Evolutionary conservation across 2,888 invertebrate species (phyloP).

Genomic region (Lithodes maja): DNA sequence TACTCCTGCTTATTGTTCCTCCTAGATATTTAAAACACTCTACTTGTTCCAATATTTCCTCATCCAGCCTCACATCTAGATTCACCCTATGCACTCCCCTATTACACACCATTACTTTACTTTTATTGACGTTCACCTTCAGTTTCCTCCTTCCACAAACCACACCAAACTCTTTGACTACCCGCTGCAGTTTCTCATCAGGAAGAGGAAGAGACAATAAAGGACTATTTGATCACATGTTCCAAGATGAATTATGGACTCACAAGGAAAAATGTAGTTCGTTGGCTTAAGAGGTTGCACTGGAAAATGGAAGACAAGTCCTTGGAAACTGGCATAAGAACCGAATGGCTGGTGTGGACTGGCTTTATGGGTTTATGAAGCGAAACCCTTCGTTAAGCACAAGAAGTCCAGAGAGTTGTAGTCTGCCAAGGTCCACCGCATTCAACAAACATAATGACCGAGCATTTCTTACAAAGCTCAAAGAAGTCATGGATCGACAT

Average conservation of each 20-base stretch:
- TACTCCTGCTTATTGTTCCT: too few relatives aligned
- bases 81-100: too few relatives aligned
- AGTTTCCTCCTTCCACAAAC: too few relatives aligned
- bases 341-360: conserved; percentile 36
- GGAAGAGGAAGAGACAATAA: conserved; percentile 25
- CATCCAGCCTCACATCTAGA: too few relatives aligned
- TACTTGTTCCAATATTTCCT: too few relatives aligned
- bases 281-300: conserved; percentile 36
- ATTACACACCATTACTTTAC: too few relatives aligned
- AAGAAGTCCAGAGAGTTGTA: conserved; percentile 42
- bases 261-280: conserved; percentile 10
- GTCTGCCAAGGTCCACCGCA: conserved; percentile 43
- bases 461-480: conserved; percentile 32
- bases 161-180: too few relatives aligned
- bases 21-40: too few relatives aligned
- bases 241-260: conserved; percentile 41
- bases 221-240: conserved; percentile 23
- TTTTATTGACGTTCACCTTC: too few relatives aligned
- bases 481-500: conserved; percentile 17
- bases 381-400: conserved; percentile 28
- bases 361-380: conserved; percentile 45
- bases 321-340: conserved; percentile 32
- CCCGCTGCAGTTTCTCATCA: too few relatives aligned
- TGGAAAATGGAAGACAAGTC: conserved; percentile 38
- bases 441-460: conserved; percentile 38